A percentile compares a stretch with the other conserved stretches of the same genome.
Evolutionary conservation across 2,888 invertebrate species (phyloP).

Genomic region (Thymelicus lineola): DNA sequence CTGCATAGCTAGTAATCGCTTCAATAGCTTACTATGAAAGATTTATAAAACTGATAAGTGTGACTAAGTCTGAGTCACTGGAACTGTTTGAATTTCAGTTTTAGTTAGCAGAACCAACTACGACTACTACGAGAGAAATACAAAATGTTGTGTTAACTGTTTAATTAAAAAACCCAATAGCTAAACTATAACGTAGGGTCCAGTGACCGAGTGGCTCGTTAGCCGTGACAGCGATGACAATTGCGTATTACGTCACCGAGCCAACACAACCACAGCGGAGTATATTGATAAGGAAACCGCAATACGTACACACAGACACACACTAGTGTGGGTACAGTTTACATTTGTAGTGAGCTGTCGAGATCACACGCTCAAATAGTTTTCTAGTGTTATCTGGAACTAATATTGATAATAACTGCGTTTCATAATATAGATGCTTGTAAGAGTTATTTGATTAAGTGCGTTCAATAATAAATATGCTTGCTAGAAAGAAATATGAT

Average conservation of each 20-base stretch:
- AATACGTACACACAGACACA: conserved; percentile 52
- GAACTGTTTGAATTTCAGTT: not conserved
- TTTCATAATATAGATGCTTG: conserved; percentile 1
- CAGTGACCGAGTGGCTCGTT: conserved; percentile 69
- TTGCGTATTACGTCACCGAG: conserved; percentile 76
- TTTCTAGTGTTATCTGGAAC: conserved; percentile 22
- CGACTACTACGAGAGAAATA: too few species aligned
- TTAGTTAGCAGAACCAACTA: not conserved
- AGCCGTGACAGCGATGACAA: conserved; percentile 81
- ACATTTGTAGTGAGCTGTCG: conserved; percentile 54
- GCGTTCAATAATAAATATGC: too few species aligned
- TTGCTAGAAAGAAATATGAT: too few species aligned
- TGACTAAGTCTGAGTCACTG: not conserved
- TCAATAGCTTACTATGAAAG: not conserved
- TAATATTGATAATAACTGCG: conserved; percentile 17
- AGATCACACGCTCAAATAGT: conserved; percentile 54
- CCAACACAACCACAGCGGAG: conserved; percentile 48
- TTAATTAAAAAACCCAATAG: conserved; percentile 25
- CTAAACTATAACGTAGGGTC: conserved; percentile 43
- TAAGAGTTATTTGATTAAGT: not conserved
- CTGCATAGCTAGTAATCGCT: not conserved
- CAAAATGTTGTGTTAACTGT: conserved; percentile 19
- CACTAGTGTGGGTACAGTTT: conserved; percentile 61
- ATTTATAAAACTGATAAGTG: not conserved
- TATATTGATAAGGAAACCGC: conserved; percentile 66